Conservation (phyloP, 1,140 invertebrate species). For the Diachasmimorpha longicaudata region DNA sequence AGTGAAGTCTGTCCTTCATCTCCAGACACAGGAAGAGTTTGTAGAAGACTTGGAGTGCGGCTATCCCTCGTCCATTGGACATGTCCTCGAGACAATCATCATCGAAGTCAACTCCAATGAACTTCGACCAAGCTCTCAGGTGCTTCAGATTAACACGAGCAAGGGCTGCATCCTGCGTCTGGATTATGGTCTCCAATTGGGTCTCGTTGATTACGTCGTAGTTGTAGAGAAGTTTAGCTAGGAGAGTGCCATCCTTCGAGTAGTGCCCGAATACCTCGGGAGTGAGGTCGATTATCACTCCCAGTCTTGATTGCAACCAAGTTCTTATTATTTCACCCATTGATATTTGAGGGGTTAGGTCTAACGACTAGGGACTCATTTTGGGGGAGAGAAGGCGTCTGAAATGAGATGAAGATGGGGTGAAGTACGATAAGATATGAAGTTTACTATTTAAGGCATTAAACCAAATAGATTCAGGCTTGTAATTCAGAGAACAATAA, state of each 20-base stretch:
- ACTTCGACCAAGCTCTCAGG: conserved; percentile 60
- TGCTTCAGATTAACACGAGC: conserved; percentile 63
- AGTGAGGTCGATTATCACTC: conserved; percentile 42
- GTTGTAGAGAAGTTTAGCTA: conserved; percentile 54
- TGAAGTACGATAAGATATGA: too few species aligned
- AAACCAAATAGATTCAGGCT: too few species aligned
- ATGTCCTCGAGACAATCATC: conserved; percentile 61
- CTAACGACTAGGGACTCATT: neutral
- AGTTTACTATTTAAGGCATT: too few species aligned
- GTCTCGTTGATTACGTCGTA: conserved; percentile 57
- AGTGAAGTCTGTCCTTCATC: conserved; percentile 63
- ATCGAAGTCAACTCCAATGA: conserved; percentile 59
- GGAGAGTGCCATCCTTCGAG: conserved; percentile 53
- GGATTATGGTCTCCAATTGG: conserved; percentile 43
- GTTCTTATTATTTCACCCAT: conserved; percentile 41
- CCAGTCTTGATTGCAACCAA: conserved; percentile 41
- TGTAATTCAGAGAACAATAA: too few species aligned
- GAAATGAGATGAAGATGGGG: neutral
- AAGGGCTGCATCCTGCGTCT: conserved; percentile 53
- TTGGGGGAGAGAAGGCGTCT: neutral
- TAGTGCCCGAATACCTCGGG: conserved; percentile 44
- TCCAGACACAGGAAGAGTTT: conserved; percentile 67
- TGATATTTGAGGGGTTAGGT: too few species aligned
- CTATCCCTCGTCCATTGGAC: conserved; percentile 59
- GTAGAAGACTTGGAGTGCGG: conserved; percentile 65